Percentiles rank a stretch among this genome's conserved stretches.
Evolutionary conservation across 1,140 invertebrate species (phyloP).

Genomic region (Riptortus pedestris): DNA sequence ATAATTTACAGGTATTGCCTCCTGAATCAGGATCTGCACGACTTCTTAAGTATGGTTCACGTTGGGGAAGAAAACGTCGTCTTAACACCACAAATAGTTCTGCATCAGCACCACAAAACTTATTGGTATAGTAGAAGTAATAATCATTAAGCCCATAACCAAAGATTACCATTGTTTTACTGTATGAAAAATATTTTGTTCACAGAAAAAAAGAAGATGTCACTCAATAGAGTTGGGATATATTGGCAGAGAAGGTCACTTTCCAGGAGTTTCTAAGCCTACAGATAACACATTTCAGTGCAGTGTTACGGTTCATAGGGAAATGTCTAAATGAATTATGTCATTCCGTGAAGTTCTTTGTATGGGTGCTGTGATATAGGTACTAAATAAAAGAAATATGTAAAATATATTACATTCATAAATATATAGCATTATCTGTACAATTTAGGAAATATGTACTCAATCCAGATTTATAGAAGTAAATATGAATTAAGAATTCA

Average conservation of each 20-base stretch:
- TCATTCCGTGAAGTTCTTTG: no score
- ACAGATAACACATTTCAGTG: constrained; percentile 34
- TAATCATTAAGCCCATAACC: no score
- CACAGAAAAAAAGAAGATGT: constrained; percentile 22
- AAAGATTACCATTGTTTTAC: neutral
- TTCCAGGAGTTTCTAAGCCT: neutral
- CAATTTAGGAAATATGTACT: no score
- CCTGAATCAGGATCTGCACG: constrained; percentile 37
- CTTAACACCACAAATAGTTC: constrained; percentile 12
- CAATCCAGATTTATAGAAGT: no score
- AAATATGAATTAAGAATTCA: no score
- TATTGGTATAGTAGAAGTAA: no score
- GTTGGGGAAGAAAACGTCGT: constrained; percentile 31
- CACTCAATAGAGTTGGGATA: constrained; percentile 28
- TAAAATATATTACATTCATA: no score
- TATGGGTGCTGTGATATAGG: no score
- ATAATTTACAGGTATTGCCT: constrained; percentile 36
- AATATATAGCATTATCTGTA: no score
- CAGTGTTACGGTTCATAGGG: constrained; percentile 38
- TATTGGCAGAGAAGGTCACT: neutral
- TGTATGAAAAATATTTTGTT: neutral
- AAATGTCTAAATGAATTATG: constrained; percentile 35
- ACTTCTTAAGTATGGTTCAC: constrained; percentile 38
- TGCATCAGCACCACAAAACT: neutral
- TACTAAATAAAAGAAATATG: no score